Percentiles rank a stretch among this genome's conserved stretches.
These are phyloP conservation scores for Rhynchopsitta pachyrhyncha DNA, from an alignment of 2,113 vertebrate species.

Conservation along the genomic window DNA sequence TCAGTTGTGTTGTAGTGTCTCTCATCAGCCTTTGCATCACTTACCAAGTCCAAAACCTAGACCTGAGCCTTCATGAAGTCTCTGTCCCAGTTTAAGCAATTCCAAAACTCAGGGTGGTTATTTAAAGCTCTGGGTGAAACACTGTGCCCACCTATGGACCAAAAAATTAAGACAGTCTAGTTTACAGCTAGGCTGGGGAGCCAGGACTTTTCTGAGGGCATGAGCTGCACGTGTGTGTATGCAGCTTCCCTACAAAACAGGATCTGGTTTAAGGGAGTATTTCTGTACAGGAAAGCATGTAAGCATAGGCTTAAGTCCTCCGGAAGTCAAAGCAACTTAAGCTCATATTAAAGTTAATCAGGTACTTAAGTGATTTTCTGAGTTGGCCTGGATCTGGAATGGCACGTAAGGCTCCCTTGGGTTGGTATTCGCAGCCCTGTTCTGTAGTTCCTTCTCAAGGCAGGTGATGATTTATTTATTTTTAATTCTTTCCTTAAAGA, in stretches of 20 bases:
- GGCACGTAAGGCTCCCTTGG: background rate
- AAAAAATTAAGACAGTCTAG: background rate
- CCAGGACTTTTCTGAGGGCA: background rate
- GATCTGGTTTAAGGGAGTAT: constrained; percentile 28
- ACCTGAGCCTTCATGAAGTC: background rate
- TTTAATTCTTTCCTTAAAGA: background rate
- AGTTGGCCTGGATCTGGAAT: background rate
- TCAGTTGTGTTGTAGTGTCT: background rate
- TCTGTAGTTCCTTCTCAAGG: background rate
- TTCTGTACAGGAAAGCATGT: background rate
- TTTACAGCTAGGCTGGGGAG: background rate
- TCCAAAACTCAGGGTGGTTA: background rate
- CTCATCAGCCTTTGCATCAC: background rate
- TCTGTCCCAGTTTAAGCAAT: background rate
- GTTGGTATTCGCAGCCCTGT: background rate
- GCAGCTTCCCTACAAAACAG: background rate
- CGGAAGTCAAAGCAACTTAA: constrained; percentile 39
- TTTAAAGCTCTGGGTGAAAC: background rate
- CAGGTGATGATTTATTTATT: background rate
- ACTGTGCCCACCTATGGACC: background rate
- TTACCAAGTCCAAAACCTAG: background rate
- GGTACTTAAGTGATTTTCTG: constrained; percentile 39
- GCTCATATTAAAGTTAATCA: constrained; percentile 17
- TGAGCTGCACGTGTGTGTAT: background rate
- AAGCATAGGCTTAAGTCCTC: background rate